Percentiles rank a stretch among this genome's conserved stretches.
phyloP scores from a whole-genome alignment of 2,797 vertebrate species.

The Strix occidentalis region DNA sequence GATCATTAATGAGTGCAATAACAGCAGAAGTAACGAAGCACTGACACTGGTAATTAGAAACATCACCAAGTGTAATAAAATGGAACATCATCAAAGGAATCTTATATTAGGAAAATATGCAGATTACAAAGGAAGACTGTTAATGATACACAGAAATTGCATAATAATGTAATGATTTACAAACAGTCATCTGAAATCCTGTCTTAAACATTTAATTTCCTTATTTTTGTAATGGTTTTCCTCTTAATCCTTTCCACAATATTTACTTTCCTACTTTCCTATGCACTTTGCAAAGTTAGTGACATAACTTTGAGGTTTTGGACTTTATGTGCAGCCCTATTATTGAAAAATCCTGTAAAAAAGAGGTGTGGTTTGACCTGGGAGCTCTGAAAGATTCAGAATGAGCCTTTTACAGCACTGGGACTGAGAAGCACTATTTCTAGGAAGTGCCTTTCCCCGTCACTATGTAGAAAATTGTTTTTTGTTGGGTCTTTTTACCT shows the following conservation, averaged over 20 bases:
- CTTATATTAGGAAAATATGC: not conserved
- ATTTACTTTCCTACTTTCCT: not conserved
- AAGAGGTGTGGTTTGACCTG: not conserved
- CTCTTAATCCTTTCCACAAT: not conserved
- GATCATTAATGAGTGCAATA: not conserved
- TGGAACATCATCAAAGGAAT: not conserved
- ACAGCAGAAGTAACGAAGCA: not conserved
- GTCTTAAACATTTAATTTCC: not conserved
- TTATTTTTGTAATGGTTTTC: not conserved
- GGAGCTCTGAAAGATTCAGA: not conserved
- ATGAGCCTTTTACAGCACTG: not conserved
- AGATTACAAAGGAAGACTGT: not conserved
- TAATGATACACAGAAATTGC: not conserved
- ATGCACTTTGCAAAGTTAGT: not conserved
- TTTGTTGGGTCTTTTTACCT: not conserved
- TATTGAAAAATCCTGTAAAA: not conserved
- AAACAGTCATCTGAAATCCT: not conserved
- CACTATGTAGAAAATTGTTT: not conserved
- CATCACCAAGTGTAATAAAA: not conserved
- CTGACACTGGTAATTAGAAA: slow-evolving; percentile 12
- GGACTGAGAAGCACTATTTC: not conserved
- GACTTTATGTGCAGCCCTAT: not conserved
- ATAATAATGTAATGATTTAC: not conserved
- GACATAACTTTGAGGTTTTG: not conserved
- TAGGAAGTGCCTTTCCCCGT: not conserved